These are phyloP conservation scores for Patella caerulea DNA, from an alignment of 2,888 invertebrate species.

Conservation along the genomic window DNA sequence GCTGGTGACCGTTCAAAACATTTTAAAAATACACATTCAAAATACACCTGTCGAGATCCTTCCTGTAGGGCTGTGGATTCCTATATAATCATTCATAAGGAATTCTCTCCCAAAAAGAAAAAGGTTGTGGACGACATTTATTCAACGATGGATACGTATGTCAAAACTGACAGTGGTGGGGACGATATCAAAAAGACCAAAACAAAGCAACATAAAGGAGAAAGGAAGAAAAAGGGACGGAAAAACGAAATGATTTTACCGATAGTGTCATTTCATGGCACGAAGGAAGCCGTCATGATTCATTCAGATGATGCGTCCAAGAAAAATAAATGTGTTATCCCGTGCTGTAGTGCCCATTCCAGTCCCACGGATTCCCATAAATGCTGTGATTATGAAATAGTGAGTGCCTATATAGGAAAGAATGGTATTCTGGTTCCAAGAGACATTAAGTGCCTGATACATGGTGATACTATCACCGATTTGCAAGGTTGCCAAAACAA, in stretches of 20 bases:
- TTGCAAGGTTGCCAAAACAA: neutral
- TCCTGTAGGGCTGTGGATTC: slow-evolving; percentile 11
- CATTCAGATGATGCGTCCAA: slow-evolving; percentile 13
- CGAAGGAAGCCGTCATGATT: slow-evolving; percentile 23
- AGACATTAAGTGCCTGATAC: slow-evolving; percentile 1
- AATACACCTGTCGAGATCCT: neutral
- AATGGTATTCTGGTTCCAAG: neutral
- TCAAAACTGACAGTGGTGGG: slow-evolving; percentile 11
- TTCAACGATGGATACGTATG: slow-evolving; percentile 17
- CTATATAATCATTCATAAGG: slow-evolving; percentile 18
- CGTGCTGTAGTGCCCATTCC: slow-evolving; percentile 29
- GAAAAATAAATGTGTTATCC: slow-evolving; percentile 15
- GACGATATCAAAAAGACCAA: slow-evolving; percentile 2
- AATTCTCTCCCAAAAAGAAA: slow-evolving; percentile 23
- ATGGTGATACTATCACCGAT: neutral
- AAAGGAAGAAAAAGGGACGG: neutral
- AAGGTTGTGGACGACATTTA: slow-evolving; percentile 16
- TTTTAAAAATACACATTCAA: neutral
- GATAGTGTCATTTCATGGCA: slow-evolving; percentile 27
- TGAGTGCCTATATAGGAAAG: neutral
- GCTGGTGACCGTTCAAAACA: too few relatives aligned
- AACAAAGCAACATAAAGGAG: neutral
- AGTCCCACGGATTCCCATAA: slow-evolving; percentile 25
- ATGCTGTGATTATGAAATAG: slow-evolving; percentile 18
- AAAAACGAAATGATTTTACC: slow-evolving; percentile 27